These are phyloP conservation scores for Ranitomeya variabilis DNA, from an alignment of 2,113 vertebrate species.

Conservation along the genomic window DNA sequence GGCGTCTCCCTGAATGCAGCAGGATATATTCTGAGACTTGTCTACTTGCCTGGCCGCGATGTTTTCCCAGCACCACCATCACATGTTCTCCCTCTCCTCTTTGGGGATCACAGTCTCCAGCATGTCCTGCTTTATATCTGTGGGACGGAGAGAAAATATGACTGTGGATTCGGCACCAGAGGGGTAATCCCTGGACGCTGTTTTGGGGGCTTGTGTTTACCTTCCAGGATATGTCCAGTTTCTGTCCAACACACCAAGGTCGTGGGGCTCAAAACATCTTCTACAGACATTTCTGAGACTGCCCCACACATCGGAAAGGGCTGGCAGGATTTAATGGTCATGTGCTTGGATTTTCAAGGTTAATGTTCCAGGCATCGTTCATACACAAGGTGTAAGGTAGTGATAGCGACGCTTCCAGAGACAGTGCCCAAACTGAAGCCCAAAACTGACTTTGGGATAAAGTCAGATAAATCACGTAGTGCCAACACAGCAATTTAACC, in stretches of 20 bases:
- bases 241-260: conserved; percentile 86
- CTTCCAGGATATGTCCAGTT: conserved; percentile 80
- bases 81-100: conserved; percentile 70
- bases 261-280: conserved; percentile 80
- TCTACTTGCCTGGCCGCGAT: conserved; percentile 75
- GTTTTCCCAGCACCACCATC: conserved; percentile 85
- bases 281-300: conserved; percentile 62
- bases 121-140: conserved; percentile 82
- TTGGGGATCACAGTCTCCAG: conserved; percentile 88
- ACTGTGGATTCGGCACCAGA: not conserved
- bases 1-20: too few species aligned
- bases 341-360: too few species aligned
- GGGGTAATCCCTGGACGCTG: not conserved
- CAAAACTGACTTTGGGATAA: too few species aligned
- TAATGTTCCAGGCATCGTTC: too few species aligned
- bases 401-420: too few species aligned
- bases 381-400: too few species aligned
- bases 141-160: not conserved
- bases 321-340: too few species aligned
- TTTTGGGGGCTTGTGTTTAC: conserved; percentile 65
- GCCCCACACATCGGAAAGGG: too few species aligned
- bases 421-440: too few species aligned
- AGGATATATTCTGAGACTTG: too few species aligned
- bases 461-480: too few species aligned
- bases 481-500: too few species aligned